phyloP scores from a whole-genome alignment of 2,113 vertebrate species.

The Myxocyprinus asiaticus region DNA sequence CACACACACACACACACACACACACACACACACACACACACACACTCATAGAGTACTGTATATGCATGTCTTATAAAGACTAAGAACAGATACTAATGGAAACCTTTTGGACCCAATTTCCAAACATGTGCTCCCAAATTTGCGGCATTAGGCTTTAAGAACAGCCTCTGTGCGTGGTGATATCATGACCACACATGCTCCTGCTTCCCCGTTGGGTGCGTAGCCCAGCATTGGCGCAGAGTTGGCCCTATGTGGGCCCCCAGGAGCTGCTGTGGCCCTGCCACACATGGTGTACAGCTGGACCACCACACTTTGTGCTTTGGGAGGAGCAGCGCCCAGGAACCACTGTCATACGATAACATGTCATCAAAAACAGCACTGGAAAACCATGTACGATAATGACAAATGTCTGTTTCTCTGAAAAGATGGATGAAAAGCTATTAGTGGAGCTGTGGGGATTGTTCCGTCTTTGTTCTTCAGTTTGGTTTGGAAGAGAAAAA shows the following conservation, averaged over 20 bases:
- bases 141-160: slow-evolving; percentile 68
- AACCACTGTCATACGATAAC: slow-evolving; percentile 50
- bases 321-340: slow-evolving; percentile 39
- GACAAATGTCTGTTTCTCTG: slow-evolving; percentile 46
- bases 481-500: slow-evolving; percentile 35
- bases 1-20: background rate
- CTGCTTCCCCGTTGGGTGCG: slow-evolving; percentile 59
- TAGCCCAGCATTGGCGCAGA: slow-evolving; percentile 49
- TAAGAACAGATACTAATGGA: slow-evolving; percentile 65
- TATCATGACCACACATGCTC: slow-evolving; percentile 79
- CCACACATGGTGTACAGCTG: slow-evolving; percentile 78
- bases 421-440: slow-evolving; percentile 15
- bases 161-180: slow-evolving; percentile 69
- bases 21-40: background rate
- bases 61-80: slow-evolving; percentile 43
- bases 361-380: slow-evolving; percentile 48
- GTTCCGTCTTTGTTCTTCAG: slow-evolving; percentile 37
- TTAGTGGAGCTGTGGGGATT: slow-evolving; percentile 38
- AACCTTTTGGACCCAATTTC: slow-evolving; percentile 69
- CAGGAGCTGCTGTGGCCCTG: slow-evolving; percentile 69
- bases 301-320: slow-evolving; percentile 71
- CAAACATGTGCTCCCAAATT: slow-evolving; percentile 67
- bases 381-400: slow-evolving; percentile 51
- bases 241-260: slow-evolving; percentile 52
- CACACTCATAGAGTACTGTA: background rate